Evolutionary conservation across 2,113 vertebrate species (phyloP).

Genomic region (Pollachius pollachius): DNA sequence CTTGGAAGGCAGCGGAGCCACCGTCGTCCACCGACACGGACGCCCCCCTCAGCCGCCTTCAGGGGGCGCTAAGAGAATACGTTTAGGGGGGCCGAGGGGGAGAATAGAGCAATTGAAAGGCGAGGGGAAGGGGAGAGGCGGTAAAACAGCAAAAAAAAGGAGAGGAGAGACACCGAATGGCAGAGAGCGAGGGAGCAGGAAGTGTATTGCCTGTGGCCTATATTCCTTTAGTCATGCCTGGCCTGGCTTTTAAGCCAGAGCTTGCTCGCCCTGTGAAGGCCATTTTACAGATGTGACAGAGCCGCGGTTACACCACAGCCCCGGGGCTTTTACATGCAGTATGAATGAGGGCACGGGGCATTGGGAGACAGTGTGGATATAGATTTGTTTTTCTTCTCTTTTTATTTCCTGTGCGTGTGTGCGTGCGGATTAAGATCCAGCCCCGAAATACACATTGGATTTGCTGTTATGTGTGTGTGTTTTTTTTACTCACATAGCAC

Average conservation of each 20-base stretch:
- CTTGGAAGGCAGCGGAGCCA: too few species aligned
- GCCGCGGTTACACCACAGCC: slow-evolving; percentile 51
- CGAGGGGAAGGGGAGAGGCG: slow-evolving; percentile 16
- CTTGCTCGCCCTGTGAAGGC: slow-evolving; percentile 42
- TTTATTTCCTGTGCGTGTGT: slow-evolving; percentile 20
- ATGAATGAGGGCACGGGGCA: slow-evolving; percentile 45
- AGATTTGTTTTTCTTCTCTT: slow-evolving; percentile 1
- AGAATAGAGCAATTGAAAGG: slow-evolving; percentile 18
- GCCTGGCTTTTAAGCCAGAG: slow-evolving; percentile 40
- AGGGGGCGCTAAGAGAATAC: slow-evolving; percentile 63
- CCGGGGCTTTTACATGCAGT: slow-evolving; percentile 44
- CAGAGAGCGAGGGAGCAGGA: slow-evolving; percentile 19
- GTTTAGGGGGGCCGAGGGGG: background rate
- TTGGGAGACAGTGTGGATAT: background rate
- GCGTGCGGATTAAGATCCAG: background rate
- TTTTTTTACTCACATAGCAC: background rate
- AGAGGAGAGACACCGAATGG: slow-evolving; percentile 5
- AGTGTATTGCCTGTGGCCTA: slow-evolving; percentile 48
- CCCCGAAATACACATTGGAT: background rate
- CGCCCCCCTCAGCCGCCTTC: slow-evolving; percentile 38
- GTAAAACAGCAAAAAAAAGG: slow-evolving; percentile 7
- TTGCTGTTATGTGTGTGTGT: slow-evolving; percentile 21
- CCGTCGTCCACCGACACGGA: background rate
- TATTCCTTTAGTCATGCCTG: slow-evolving; percentile 53
- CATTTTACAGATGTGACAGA: slow-evolving; percentile 52